Base-by-base conservation (phyloP, 1,140 invertebrate species). In the Lordiphosa collinella region DNA sequence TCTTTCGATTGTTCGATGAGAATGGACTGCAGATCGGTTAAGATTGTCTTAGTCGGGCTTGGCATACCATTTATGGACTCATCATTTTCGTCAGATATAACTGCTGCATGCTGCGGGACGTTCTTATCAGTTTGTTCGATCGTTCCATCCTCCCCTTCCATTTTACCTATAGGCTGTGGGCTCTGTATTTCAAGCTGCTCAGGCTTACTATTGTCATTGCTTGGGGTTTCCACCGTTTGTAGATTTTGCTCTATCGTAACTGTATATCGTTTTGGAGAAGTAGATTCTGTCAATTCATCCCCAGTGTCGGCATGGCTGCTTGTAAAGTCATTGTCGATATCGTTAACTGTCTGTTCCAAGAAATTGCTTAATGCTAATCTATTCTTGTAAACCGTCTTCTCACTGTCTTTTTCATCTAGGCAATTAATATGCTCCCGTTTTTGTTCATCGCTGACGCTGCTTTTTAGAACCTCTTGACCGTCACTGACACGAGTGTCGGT, bases 381-480 rank as follows among this genome's bases (percentile, higher is more conserved):
- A 14, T 71, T 87, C 52, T 85, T 78, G 29, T 70, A 64, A n/a
- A 37, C 35, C 18, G 7, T 50, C 13, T 50, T 14, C 25, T 35
- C 31, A 38, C 40, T 43, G 13, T n/a, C 3, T 12, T 40, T 52
- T 13, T 29, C 18, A 35, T 54, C 51, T 4, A 34, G 14, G 3
- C 25, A 40, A 6, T 34, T 41, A 13, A 54, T 48, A 43, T 64
- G 67, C 50, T 75, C 60, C 1, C 53, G 50, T 67, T 92, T 92
- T 52, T 92, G 91, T 56, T 92, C 91, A 58, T 92, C 91, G 52
- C 90, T 91, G 8, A 92, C 57, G 4, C 91, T 90, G 14, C 75
- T 76, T 8, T 88, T 71, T n/a, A 76, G 50, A 11, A 80, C 35
- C 47, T 56, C 58, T 22, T 48, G 55, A 14, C 37, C 7, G 13